Evolutionary conservation across 2,797 vertebrate genomes (phyloP), one percentile per base, ranked within the genome.

Genomic region (Fistularia tabacaria): DNA sequence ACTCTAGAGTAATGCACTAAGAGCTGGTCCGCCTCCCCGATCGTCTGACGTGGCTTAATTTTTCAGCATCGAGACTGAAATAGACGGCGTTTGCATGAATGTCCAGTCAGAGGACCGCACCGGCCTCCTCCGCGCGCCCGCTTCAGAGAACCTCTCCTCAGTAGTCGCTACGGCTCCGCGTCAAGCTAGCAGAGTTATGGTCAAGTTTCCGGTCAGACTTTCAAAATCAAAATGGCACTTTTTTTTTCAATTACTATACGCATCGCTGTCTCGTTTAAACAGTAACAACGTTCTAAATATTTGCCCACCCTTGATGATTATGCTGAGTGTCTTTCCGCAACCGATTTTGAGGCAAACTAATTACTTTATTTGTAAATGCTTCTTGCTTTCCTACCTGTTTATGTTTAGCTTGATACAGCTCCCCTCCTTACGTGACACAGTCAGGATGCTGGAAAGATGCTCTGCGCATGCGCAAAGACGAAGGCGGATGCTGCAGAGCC

Each of bases 1-100:
- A 50, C 51, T 51, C 84, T 87, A 88, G 89, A 25, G 89, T 89
- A 88, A 83, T 49, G 46, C 65, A 59, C 56, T 15, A 52, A 5
- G 51, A 45, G 47, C 42, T 62, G 43, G 8, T 43, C 66, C 9
- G 56, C 36, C 44, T n/a, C 14, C 9, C 10, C 36, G 10, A 4
- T 61, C 25, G 11, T 3, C 14, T n/a, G 40, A 50, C 38, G 14
- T 1, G 0, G 12, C 15, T 61, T 11, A 38, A 47, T 49, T 11
- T 12, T 1, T 59, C 46, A 9, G 46, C 6, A 10, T 62, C 59
- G 57, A 14, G 53, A 7, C 54, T 12, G 54, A 63, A 49, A 70
- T 14, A 15, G 41, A 59, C 65, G 53, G 65, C 46, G 66, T 67
- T 70, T 54, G 66, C 46, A 66, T 61, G 49, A 67, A 79, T 69